Evolutionary conservation across 2,888 invertebrate genomes (phyloP).

Genomic region (Drosophila mercatorum): DNA sequence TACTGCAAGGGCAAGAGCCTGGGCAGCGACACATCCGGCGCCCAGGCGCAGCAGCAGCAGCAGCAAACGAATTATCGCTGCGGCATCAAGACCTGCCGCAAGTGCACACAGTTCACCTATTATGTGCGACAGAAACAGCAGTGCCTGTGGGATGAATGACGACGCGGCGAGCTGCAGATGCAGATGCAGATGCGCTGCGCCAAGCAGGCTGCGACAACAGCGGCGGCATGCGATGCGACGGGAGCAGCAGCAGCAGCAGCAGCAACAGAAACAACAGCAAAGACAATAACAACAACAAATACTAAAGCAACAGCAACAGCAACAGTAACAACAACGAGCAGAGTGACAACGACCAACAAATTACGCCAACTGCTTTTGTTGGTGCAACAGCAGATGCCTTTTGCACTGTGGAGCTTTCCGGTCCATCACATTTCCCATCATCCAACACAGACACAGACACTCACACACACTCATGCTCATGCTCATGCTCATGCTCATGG

Average conservation of each 20-base stretch:
- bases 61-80: conserved; percentile 91
- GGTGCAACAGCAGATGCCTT: conserved; percentile 78
- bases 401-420: conserved; percentile 78
- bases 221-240: conserved; percentile 42
- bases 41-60: conserved; percentile 39
- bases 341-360: conserved; percentile 76
- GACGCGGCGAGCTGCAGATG: conserved; percentile 83
- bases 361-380: conserved; percentile 78
- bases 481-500: neutral
- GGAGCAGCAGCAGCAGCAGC: conserved; percentile 30
- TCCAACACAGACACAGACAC: conserved; percentile 6
- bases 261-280: conserved; percentile 26
- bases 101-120: conserved; percentile 94
- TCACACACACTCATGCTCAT: neutral
- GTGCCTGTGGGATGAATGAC: conserved; percentile 93
- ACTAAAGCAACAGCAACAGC: conserved; percentile 8
- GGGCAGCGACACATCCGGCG: conserved; percentile 70
- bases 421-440: conserved; percentile 74
- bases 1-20: conserved; percentile 94
- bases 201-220: conserved; percentile 30
- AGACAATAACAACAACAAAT: conserved; percentile 21
- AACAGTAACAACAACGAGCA: conserved; percentile 17
- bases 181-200: conserved; percentile 74
- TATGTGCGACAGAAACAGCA: conserved; percentile 93
- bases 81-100: conserved; percentile 97